Conservation (phyloP, 2,888 invertebrate genomes). For the Limnephilus lunatus region DNA sequence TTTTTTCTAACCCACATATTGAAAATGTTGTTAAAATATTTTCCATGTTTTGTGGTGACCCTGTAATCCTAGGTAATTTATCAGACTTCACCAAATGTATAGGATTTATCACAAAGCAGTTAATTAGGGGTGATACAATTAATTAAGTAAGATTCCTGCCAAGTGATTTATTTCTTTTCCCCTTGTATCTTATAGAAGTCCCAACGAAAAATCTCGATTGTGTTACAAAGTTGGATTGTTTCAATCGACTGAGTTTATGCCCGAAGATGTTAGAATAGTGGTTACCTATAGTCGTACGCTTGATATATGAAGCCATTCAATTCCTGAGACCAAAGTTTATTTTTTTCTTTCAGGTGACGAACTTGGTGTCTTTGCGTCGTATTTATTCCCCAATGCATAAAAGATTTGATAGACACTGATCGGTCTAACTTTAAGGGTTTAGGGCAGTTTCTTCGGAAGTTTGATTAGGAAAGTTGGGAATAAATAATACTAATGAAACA, state of each 20-base stretch:
- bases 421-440: neutral
- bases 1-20: too few relatives aligned
- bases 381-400: neutral
- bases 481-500: neutral
- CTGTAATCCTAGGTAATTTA: constrained; percentile 16
- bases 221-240: neutral
- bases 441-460: neutral
- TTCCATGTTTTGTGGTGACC: neutral
- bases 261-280: neutral
- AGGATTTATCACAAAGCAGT: constrained; percentile 40
- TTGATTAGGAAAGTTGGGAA: neutral
- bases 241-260: neutral
- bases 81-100: constrained; percentile 29
- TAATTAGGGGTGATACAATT: constrained; percentile 33
- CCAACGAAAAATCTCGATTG: neutral
- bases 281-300: neutral
- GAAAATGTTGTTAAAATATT: neutral
- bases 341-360: neutral
- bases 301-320: too few relatives aligned
- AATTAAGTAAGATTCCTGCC: constrained; percentile 33
- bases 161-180: constrained; percentile 31
- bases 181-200: neutral
- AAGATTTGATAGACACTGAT: neutral
- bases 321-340: too few relatives aligned
- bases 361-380: neutral